Evolutionary conservation across 2,797 vertebrate species (phyloP).

Genomic region (Sebastes hubbsi): DNA sequence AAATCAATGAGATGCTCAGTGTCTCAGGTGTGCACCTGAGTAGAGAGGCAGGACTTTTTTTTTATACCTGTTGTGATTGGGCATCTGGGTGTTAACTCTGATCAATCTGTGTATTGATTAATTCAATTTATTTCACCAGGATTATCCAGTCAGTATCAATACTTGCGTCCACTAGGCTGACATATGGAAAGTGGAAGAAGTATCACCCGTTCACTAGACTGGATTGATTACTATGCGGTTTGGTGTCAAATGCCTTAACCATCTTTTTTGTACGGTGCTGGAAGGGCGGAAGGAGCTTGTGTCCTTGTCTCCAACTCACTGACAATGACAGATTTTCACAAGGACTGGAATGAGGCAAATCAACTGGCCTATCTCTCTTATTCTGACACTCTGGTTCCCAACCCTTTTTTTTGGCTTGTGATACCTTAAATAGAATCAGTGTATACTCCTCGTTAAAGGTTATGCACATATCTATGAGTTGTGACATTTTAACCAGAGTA

Average conservation of each 20-base stretch:
- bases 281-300: neutral
- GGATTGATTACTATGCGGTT: conserved; percentile 17
- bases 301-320: conserved; percentile 4
- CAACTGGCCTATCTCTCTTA: neutral
- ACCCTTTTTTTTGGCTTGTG: neutral
- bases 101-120: neutral
- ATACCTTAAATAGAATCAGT: neutral
- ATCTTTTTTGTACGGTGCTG: neutral
- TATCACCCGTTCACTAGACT: conserved; percentile 11
- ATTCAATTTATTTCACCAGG: neutral
- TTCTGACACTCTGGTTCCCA: neutral
- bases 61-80: neutral
- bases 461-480: neutral
- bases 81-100: neutral
- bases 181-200: neutral
- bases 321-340: neutral
- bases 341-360: neutral
- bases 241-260: conserved; percentile 7
- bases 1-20: conserved; percentile 59
- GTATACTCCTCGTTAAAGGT: neutral
- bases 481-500: neutral
- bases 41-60: conserved; percentile 2
- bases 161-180: neutral
- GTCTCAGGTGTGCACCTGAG: conserved; percentile 33
- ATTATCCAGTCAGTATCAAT: neutral